Evolutionary conservation across 2,797 vertebrate species (phyloP), one percentile per base, ranked within the genome.

Genomic region (Leuciscus waleckii): DNA sequence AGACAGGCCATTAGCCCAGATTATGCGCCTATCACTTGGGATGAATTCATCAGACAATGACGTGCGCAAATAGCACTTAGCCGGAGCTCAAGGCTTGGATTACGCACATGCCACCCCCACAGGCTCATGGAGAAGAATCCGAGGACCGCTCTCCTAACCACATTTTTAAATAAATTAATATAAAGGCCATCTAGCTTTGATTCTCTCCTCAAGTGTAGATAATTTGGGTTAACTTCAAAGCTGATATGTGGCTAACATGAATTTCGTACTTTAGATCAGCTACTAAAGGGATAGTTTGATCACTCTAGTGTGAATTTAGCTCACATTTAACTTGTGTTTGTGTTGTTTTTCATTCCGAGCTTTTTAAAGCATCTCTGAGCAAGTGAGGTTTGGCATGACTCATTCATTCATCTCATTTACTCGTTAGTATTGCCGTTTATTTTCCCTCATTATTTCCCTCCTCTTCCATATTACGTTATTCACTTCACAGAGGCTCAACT

Each of bases 341-440:
- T 92, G 92, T 91, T 92, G 92, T 93, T 90, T 94, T 91, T 88
- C 90, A 93, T 92, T 94, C 93, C 92, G 89, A 91, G 90, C 88
- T 90, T 90, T 88, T 92, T 90, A 92, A 92, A 92, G 87, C 90
- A 88, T 86, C 93, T 92, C 92, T 89, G 90, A 90, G 91, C 79
- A 90, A 49, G 89, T 91, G 23, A 46, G 61, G 61, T 17, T 35
- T 71, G 88, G 86, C 79, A 88, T 92, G 90, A 93, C 90, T 93
- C 91, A 92, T 92, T 89, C 82, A 79, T 87, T 61, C 16, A 54
- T 85, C 77, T 26, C 68, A 56, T 6, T n/a, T 67, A 17, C 79
- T 54, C 76, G 29, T 78, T 75, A 79, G 43, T 80, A 32, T 29
- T 73, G 49, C 26, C 2, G 2, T 46, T 76, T 71, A 19, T 61